Evolutionary conservation across 2,113 vertebrate species (phyloP).

Genomic region (Bujurquina vittata): DNA sequence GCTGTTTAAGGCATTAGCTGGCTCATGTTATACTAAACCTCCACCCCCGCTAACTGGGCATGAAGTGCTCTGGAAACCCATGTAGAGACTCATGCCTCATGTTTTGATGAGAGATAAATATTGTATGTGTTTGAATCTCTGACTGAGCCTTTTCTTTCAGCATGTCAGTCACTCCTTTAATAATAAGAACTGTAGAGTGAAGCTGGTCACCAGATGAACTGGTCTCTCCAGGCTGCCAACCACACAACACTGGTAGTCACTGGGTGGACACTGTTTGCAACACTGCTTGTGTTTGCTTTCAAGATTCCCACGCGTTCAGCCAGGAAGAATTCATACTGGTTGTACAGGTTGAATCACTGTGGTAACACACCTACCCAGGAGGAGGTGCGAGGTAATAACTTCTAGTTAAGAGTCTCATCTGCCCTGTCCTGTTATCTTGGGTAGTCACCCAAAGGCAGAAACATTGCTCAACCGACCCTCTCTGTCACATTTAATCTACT

Average conservation of each 20-base stretch:
- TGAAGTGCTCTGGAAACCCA: background rate
- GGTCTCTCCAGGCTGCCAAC: slow-evolving; percentile 34
- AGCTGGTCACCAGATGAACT: slow-evolving; percentile 43
- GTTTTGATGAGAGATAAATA: background rate
- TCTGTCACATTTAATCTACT: background rate
- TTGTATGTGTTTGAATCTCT: background rate
- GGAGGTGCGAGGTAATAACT: background rate
- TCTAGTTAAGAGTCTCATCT: slow-evolving; percentile 22
- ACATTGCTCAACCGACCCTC: slow-evolving; percentile 46
- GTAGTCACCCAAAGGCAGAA: slow-evolving; percentile 44
- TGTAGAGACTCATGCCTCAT: background rate
- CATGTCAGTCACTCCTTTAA: background rate
- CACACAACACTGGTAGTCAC: background rate
- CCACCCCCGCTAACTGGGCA: background rate
- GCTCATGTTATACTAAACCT: slow-evolving; percentile 28
- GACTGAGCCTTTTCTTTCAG: background rate
- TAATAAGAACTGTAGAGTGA: background rate
- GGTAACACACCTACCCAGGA: slow-evolving; percentile 48
- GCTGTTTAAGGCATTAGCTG: background rate
- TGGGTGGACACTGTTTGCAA: slow-evolving; percentile 28
- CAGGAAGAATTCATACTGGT: slow-evolving; percentile 68
- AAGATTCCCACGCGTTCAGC: slow-evolving; percentile 56
- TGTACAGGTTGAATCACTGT: slow-evolving; percentile 68
- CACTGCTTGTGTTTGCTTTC: slow-evolving; percentile 14
- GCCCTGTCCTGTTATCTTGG: slow-evolving; percentile 45